Evolutionary conservation across 2,113 vertebrate species (phyloP).

Genomic region (Alexandromys fortis): DNA sequence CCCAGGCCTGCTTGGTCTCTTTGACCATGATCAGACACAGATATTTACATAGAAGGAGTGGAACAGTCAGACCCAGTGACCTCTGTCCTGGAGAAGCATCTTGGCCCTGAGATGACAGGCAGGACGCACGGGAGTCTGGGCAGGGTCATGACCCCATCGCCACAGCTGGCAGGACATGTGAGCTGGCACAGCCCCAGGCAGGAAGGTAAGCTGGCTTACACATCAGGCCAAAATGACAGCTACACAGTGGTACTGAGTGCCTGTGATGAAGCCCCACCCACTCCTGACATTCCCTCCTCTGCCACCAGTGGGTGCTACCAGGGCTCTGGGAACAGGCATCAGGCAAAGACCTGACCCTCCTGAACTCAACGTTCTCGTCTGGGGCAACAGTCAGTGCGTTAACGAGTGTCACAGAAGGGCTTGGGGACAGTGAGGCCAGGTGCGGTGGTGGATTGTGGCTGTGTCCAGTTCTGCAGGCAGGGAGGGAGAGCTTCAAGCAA

Average conservation of each 20-base stretch:
- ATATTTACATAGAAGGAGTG: conserved; percentile 77
- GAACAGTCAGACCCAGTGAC: conserved; percentile 56
- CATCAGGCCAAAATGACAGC: background rate
- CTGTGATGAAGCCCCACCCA: background rate
- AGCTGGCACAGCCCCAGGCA: background rate
- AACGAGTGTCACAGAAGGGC: background rate
- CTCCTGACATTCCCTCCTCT: background rate
- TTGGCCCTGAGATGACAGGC: background rate
- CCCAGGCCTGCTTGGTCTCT: background rate
- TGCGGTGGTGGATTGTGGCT: background rate
- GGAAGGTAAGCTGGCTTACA: background rate
- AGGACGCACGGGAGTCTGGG: background rate
- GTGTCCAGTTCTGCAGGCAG: background rate
- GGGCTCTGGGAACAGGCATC: background rate
- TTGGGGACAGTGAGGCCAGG: background rate
- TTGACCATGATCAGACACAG: background rate
- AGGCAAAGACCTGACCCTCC: background rate
- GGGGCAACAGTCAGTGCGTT: accelerated
- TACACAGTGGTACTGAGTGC: too few relatives aligned
- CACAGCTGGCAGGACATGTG: background rate
- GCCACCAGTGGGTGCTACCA: background rate
- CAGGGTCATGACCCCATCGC: background rate
- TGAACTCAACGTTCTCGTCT: background rate
- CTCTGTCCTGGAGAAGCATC: conserved; percentile 58
- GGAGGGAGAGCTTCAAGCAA: background rate